A percentile compares a stretch with the other conserved stretches of the same genome.
phyloP scores from a whole-genome alignment of 2,113 vertebrate genomes.

The Phrynocephalus versicolor region DNA sequence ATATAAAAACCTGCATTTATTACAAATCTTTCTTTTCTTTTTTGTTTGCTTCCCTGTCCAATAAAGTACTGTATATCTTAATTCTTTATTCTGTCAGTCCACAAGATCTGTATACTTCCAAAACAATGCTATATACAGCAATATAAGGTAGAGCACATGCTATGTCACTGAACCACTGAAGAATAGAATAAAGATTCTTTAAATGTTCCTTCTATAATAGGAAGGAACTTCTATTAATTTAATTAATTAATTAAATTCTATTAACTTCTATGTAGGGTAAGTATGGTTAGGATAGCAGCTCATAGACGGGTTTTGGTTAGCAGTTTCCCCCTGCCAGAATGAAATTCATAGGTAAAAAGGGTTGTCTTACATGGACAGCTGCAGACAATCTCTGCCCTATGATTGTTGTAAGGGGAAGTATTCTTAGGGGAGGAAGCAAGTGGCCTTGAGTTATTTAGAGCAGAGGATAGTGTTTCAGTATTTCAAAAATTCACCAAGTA shows the following conservation, averaged over 20 bases:
- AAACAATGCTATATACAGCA: background rate
- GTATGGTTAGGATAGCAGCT: conserved; percentile 2
- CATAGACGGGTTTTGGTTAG: background rate
- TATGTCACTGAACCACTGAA: background rate
- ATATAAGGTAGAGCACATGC: background rate
- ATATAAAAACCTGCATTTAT: too few species aligned
- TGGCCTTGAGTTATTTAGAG: conserved; percentile 79
- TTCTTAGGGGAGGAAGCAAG: conserved; percentile 68
- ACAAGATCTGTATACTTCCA: background rate
- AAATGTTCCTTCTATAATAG: background rate
- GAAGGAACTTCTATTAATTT: too few species aligned
- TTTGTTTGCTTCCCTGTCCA: too few species aligned
- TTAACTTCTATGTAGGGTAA: too few species aligned
- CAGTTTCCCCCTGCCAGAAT: accelerated
- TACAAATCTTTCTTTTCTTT: too few species aligned
- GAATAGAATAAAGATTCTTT: background rate
- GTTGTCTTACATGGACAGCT: conserved; percentile 71
- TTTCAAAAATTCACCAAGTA: conserved; percentile 82
- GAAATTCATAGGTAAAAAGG: conserved; percentile 34
- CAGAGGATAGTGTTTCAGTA: conserved; percentile 81
- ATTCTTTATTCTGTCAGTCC: too few species aligned
- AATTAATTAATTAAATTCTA: too few species aligned
- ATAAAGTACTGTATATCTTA: too few species aligned
- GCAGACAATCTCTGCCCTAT: conserved; percentile 60
- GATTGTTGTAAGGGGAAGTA: conserved; percentile 77